phyloP scores from a whole-genome alignment of 2,797 vertebrate genomes.

The Acestrorhynchus altus region DNA sequence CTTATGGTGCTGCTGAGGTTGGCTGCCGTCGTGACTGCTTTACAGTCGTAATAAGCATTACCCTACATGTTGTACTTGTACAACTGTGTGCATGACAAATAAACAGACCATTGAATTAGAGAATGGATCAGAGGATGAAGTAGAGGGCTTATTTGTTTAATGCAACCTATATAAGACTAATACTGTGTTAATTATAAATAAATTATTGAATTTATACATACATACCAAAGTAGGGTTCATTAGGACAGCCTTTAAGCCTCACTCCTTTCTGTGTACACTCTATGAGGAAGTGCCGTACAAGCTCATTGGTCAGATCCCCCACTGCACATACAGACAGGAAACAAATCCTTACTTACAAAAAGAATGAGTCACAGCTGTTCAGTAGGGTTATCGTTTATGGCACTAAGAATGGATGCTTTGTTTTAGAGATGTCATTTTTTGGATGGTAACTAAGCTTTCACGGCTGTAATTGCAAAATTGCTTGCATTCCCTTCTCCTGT shows the following conservation, averaged over 20 bases:
- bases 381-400: neutral
- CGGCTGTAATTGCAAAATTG: neutral
- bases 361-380: neutral
- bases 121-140: neutral
- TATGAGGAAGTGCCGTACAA: conserved; percentile 95
- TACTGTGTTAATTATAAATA: neutral
- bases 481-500: neutral
- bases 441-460: neutral
- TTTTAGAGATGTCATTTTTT: neutral
- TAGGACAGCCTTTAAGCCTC: conserved; percentile 93
- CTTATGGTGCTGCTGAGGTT: too few relatives aligned
- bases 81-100: too few relatives aligned
- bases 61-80: too few relatives aligned
- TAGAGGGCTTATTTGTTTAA: neutral
- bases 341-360: conserved; percentile 1
- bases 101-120: neutral
- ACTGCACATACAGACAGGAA: conserved; percentile 62
- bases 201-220: neutral
- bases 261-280: conserved; percentile 95
- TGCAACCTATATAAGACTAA: neutral
- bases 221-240: conserved; percentile 96
- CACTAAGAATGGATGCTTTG: neutral
- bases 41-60: too few relatives aligned
- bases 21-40: too few relatives aligned
- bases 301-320: conserved; percentile 90